phyloP scores from a whole-genome alignment of 1,140 invertebrate genomes.

The Nasonia vitripennis region DNA sequence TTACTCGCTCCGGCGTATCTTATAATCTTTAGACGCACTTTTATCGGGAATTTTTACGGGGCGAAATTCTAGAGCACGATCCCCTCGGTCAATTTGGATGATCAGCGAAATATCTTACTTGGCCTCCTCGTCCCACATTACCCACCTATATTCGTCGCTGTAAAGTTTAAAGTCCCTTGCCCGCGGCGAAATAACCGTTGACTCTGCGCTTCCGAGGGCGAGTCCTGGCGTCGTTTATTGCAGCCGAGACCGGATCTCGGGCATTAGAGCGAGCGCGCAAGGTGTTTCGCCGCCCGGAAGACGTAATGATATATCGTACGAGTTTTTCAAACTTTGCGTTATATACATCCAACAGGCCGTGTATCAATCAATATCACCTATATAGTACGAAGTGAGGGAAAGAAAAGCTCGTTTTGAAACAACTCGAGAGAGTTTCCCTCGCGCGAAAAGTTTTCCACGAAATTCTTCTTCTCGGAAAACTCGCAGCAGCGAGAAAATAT shows the following conservation, averaged over 20 bases:
- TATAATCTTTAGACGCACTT: background rate
- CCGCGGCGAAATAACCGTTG: background rate
- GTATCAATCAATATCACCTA: background rate
- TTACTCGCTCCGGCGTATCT: background rate
- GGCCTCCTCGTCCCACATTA: background rate
- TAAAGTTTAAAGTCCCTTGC: background rate
- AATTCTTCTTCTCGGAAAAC: background rate
- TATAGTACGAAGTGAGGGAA: background rate
- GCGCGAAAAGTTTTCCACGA: background rate
- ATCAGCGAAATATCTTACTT: too few relatives aligned
- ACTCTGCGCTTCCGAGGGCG: background rate
- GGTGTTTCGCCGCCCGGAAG: background rate
- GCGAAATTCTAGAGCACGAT: background rate
- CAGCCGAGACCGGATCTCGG: background rate
- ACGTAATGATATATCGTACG: too few relatives aligned
- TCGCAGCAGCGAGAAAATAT: background rate
- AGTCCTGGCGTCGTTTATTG: background rate
- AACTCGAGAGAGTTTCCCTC: background rate
- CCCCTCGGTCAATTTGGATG: too few relatives aligned
- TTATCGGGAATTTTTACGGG: background rate
- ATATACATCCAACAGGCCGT: background rate
- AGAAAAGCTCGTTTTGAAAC: background rate
- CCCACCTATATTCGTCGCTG: background rate
- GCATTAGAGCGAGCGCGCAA: background rate
- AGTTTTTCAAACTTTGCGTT: background rate